These are phyloP conservation scores for Steinernema khuongi DNA, from an alignment of 1,140 invertebrate genomes.

Conservation along the genomic window DNA sequence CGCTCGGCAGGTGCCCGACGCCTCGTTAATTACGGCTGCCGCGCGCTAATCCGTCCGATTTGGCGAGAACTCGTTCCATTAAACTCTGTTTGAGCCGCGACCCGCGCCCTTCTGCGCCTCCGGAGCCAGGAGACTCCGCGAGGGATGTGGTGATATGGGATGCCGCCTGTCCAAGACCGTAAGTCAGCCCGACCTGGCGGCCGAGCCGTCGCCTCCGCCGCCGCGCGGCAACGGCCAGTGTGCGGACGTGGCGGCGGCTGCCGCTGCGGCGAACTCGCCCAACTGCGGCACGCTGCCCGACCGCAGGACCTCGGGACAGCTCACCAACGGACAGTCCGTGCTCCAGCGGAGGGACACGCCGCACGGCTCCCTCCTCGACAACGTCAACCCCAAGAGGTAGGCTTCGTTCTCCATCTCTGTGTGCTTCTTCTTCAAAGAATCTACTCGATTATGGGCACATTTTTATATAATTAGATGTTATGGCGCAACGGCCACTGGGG, in stretches of 20 bases:
- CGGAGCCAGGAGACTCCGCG: not conserved
- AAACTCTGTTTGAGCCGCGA: not conserved
- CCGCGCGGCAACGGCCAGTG: not conserved
- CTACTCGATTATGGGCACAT: too few species aligned
- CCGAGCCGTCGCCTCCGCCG: not conserved
- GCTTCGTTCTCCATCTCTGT: not conserved
- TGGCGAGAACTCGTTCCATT: too few species aligned
- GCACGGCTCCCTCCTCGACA: not conserved
- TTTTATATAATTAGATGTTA: too few species aligned
- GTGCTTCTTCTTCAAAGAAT: too few species aligned
- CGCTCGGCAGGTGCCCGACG: not conserved
- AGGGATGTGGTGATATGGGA: slow-evolving; percentile 3
- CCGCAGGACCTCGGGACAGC: not conserved
- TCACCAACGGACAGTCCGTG: not conserved
- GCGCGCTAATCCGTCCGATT: too few species aligned
- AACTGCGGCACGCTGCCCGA: too few species aligned
- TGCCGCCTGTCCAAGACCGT: not conserved
- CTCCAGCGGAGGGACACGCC: not conserved
- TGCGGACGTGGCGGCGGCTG: too few species aligned
- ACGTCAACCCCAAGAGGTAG: not conserved
- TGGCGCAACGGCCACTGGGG: too few species aligned
- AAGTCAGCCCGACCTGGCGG: not conserved
- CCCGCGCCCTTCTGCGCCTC: not conserved
- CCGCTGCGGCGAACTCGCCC: too few species aligned
- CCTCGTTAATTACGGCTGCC: not conserved